phyloP scores from a whole-genome alignment of 2,113 vertebrate genomes.

The Cololabis saira region DNA sequence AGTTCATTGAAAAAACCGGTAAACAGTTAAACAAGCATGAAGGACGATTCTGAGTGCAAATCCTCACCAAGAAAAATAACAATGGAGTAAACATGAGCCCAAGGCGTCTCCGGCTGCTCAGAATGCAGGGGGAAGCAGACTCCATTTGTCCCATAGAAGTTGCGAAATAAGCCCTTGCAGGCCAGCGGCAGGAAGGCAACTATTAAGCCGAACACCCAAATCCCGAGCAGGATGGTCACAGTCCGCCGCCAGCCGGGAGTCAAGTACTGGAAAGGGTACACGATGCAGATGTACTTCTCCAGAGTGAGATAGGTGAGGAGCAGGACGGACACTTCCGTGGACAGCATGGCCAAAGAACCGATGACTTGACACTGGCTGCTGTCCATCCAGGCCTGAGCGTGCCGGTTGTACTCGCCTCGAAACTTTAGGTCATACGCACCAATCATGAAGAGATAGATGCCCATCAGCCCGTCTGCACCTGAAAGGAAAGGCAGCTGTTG shows the following conservation, averaged over 20 bases:
- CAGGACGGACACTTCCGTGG: constrained; percentile 96
- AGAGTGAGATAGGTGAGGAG: constrained; percentile 95
- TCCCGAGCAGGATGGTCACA: constrained; percentile 87
- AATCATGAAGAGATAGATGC: constrained; percentile 95
- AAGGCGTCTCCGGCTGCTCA: constrained; percentile 89
- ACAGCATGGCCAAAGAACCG: constrained; percentile 95
- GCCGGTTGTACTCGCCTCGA: constrained; percentile 94
- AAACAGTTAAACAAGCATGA: neutral
- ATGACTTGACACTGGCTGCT: constrained; percentile 91
- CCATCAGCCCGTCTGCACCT: constrained; percentile 98
- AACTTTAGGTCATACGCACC: constrained; percentile 95
- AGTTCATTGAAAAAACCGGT: neutral
- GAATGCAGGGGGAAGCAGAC: constrained; percentile 97
- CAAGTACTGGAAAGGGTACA: constrained; percentile 94
- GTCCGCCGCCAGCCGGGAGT: constrained; percentile 90
- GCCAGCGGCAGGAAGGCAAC: constrained; percentile 91
- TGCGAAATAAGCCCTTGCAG: constrained; percentile 90
- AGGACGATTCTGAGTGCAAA: neutral
- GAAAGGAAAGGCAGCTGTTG: constrained; percentile 13
- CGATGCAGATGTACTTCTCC: constrained; percentile 98
- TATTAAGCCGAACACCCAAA: constrained; percentile 91
- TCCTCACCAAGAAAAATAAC: constrained; percentile 93
- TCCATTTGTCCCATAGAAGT: constrained; percentile 96
- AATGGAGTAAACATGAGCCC: constrained; percentile 94
- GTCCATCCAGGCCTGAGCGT: constrained; percentile 96